A percentile compares a stretch with the other conserved stretches of the same genome.
Evolutionary conservation across 2,113 vertebrate species (phyloP).

Genomic region (Pantherophis guttatus): DNA sequence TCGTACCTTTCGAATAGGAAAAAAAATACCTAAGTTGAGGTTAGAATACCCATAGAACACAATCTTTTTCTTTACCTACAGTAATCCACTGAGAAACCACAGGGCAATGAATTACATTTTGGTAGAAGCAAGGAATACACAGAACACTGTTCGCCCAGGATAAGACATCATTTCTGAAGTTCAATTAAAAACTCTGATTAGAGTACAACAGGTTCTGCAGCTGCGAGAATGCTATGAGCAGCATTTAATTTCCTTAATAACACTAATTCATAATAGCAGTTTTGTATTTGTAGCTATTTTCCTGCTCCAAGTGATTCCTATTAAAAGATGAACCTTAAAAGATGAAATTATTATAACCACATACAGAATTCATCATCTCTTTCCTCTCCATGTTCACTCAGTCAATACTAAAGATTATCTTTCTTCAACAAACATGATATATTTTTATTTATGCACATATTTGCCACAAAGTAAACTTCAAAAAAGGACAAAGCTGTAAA

Average conservation of each 20-base stretch:
- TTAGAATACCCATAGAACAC: not conserved
- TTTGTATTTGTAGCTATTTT: not conserved
- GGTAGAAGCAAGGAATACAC: not conserved
- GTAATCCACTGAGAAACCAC: not conserved
- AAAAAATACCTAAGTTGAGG: not conserved
- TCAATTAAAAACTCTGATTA: not conserved
- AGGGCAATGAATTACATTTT: not conserved
- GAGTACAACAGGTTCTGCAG: not conserved
- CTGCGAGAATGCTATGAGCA: not conserved
- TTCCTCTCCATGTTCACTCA: not conserved
- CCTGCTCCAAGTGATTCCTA: not conserved
- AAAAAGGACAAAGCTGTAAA: not conserved
- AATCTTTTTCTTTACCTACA: not conserved
- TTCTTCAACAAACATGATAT: not conserved
- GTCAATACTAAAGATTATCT: not conserved
- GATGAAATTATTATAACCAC: not conserved
- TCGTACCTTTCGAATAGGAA: constrained; percentile 79
- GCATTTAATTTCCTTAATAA: not conserved
- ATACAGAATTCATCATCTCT: not conserved
- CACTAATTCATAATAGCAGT: not conserved
- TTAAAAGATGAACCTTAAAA: not conserved
- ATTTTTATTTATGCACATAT: not conserved
- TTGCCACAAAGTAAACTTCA: not conserved
- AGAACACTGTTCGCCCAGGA: not conserved
- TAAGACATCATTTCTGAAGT: not conserved